phyloP scores from a whole-genome alignment of 2,888 invertebrate genomes.

The Dendrolimus pini region DNA sequence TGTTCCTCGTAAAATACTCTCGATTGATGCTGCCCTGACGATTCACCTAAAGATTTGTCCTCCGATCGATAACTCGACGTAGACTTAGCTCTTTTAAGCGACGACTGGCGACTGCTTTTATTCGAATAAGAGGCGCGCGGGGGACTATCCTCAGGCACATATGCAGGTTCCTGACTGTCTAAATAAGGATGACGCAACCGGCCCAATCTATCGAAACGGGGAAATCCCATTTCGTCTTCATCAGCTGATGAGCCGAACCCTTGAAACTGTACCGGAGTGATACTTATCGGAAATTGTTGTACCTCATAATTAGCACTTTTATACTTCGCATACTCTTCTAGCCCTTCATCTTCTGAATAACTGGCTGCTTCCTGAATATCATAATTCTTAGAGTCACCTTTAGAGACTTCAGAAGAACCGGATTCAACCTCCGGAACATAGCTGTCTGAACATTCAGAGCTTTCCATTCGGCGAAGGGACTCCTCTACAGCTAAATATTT shows the following conservation, averaged over 20 bases:
- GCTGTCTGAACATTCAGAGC: slow-evolving; percentile 81
- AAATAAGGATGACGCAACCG: slow-evolving; percentile 72
- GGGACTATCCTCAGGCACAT: slow-evolving; percentile 66
- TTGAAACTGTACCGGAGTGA: slow-evolving; percentile 74
- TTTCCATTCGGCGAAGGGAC: slow-evolving; percentile 73
- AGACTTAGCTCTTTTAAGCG: slow-evolving; percentile 61
- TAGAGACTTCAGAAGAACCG: slow-evolving; percentile 78
- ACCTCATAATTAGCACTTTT: slow-evolving; percentile 55
- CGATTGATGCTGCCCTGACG: slow-evolving; percentile 49
- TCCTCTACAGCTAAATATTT: slow-evolving; percentile 60
- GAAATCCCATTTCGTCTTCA: slow-evolving; percentile 81
- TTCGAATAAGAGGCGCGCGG: slow-evolving; percentile 65
- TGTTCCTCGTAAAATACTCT: slow-evolving; percentile 57
- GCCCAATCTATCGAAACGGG: slow-evolving; percentile 77
- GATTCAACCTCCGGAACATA: slow-evolving; percentile 81
- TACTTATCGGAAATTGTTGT: slow-evolving; percentile 61
- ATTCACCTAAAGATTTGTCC: slow-evolving; percentile 49
- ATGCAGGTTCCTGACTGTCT: slow-evolving; percentile 64
- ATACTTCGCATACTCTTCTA: slow-evolving; percentile 62
- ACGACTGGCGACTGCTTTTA: slow-evolving; percentile 67
- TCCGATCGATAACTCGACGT: slow-evolving; percentile 49
- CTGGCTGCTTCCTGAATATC: slow-evolving; percentile 54
- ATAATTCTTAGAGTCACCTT: slow-evolving; percentile 65
- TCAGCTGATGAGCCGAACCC: slow-evolving; percentile 79
- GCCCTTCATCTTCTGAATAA: slow-evolving; percentile 77